A percentile compares a stretch with the other conserved stretches of the same genome.
These are phyloP conservation scores for Phragmatobia fuliginosa DNA, from an alignment of 2,888 invertebrate species.

Conservation along the genomic window DNA sequence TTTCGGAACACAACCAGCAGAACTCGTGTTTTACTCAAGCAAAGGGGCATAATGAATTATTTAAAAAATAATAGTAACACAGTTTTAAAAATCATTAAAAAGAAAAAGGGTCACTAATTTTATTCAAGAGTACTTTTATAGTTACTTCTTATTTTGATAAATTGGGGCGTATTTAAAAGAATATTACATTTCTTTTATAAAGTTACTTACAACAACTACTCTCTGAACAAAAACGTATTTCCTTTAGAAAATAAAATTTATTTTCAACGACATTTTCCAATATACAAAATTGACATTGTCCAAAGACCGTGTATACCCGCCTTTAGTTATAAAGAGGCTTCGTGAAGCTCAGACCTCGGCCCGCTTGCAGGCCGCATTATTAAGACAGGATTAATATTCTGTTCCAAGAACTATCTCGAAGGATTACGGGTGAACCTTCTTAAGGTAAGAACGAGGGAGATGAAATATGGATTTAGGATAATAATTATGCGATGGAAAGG, in stretches of 20 bases:
- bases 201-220: background rate
- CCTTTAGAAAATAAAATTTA: background rate
- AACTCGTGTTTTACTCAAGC: too few species aligned
- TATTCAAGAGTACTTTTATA: too few species aligned
- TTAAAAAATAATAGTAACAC: too few species aligned
- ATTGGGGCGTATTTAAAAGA: background rate
- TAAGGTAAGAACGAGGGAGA: conserved; percentile 29
- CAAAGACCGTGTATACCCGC: conserved; percentile 19
- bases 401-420: conserved; percentile 38
- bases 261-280: background rate
- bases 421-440: conserved; percentile 48
- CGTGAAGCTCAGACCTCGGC: conserved; percentile 35
- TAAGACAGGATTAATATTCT: conserved; percentile 51
- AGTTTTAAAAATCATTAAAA: too few species aligned
- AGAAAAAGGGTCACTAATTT: too few species aligned
- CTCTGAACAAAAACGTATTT: background rate
- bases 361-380: conserved; percentile 42
- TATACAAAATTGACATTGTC: conserved; percentile 8
- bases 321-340: conserved; percentile 42
- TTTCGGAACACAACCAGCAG: too few species aligned
- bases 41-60: too few species aligned
- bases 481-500: conserved; percentile 9
- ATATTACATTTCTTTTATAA: too few species aligned
- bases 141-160: background rate
- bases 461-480: conserved; percentile 10